Evolutionary conservation across 2,888 invertebrate species (phyloP).

Genomic region (Plusia festucae): DNA sequence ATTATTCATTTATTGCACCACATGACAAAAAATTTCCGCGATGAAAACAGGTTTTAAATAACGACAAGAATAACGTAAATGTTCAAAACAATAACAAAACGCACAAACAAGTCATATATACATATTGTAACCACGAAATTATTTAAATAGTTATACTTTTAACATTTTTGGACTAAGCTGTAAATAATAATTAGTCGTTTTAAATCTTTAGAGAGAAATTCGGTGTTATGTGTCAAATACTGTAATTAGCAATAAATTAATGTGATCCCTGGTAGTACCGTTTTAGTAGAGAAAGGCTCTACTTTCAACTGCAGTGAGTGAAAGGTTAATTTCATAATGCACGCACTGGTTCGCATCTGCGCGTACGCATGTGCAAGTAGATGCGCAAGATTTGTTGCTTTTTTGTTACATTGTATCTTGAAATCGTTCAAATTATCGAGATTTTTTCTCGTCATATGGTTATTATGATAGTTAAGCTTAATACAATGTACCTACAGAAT

Average conservation of each 20-base stretch:
- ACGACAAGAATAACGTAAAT: not conserved
- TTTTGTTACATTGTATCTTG: not conserved
- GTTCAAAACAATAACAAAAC: slow-evolving; percentile 12
- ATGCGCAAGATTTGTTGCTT: slow-evolving; percentile 42
- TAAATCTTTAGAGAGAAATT: too few relatives aligned
- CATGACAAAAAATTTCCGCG: not conserved
- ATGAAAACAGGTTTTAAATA: not conserved
- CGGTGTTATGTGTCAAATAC: slow-evolving; percentile 43
- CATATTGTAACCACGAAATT: slow-evolving; percentile 29
- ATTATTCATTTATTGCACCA: slow-evolving; percentile 1
- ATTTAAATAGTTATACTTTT: slow-evolving; percentile 39
- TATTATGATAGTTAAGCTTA: too few relatives aligned
- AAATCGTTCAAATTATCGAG: not conserved
- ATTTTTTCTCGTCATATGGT: too few relatives aligned
- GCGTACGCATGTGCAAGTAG: slow-evolving; percentile 47
- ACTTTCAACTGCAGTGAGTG: slow-evolving; percentile 65
- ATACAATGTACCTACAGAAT: too few relatives aligned
- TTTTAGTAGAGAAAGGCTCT: slow-evolving; percentile 65
- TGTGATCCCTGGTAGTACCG: slow-evolving; percentile 51
- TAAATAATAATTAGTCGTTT: slow-evolving; percentile 36
- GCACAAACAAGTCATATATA: slow-evolving; percentile 27
- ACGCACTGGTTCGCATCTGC: slow-evolving; percentile 56
- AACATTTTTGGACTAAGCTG: slow-evolving; percentile 21
- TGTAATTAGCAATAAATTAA: slow-evolving; percentile 43
- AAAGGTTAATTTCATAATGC: slow-evolving; percentile 66